Evolutionary conservation across 2,113 vertebrate genomes (phyloP).

Genomic region (Nerophis lumbriciformis): DNA sequence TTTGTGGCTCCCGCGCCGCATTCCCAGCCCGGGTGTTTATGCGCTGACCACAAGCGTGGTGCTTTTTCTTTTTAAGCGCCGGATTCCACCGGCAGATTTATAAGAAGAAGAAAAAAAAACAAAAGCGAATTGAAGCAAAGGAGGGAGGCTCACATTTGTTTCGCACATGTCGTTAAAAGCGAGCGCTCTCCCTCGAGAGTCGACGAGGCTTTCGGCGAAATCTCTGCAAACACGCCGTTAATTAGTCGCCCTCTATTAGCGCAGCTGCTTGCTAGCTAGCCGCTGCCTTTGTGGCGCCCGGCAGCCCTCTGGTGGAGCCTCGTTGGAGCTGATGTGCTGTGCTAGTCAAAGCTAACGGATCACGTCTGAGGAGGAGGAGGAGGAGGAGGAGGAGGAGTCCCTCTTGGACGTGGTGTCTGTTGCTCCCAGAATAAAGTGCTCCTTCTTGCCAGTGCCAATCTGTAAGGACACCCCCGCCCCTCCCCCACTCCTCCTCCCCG

Average conservation of each 20-base stretch:
- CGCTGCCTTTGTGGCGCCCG: constrained; percentile 52
- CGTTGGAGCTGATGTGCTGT: constrained; percentile 37
- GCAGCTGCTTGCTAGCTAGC: constrained; percentile 46
- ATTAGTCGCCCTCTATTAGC: constrained; percentile 63
- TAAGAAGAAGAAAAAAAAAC: constrained; percentile 5
- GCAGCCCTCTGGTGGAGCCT: constrained; percentile 45
- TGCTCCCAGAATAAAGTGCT: constrained; percentile 37
- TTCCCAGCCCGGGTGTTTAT: constrained; percentile 34
- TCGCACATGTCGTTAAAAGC: constrained; percentile 69
- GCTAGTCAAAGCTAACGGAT: constrained; percentile 57
- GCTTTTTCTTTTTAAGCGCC: constrained; percentile 50
- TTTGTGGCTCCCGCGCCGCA: background rate
- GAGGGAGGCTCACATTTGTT: constrained; percentile 58
- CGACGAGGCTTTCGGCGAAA: constrained; percentile 26
- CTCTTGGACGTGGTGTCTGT: no score
- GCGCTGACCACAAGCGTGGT: constrained; percentile 51
- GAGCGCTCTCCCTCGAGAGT: constrained; percentile 44
- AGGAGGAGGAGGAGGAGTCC: background rate
- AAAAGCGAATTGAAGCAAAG: background rate
- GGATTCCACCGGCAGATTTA: constrained; percentile 53
- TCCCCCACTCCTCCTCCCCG: no score
- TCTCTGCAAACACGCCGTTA: constrained; percentile 57
- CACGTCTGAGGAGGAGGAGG: constrained; percentile 33
- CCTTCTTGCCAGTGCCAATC: constrained; percentile 38
- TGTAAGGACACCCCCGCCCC: no score